Base-by-base conservation (phyloP, 2,113 vertebrate genomes). In the Sorex araneus region DNA sequence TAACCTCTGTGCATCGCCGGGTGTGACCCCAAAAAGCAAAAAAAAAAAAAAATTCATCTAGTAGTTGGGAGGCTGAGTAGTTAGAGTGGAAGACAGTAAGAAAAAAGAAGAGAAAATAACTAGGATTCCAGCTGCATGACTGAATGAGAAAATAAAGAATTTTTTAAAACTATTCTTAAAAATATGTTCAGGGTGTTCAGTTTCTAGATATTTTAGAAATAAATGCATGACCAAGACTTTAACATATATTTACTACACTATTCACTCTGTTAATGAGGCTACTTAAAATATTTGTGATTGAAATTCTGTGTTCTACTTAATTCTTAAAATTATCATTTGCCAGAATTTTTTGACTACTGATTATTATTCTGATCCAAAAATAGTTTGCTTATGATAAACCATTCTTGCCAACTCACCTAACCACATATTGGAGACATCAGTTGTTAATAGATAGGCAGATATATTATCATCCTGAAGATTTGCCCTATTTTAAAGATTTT, bases 401-500 rank as follows among this genome's bases (percentile, higher is more conserved):
- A 75, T 85, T 75, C 60, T 93, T 94, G 75, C 70, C 90, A 93
- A 81, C 34, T 94, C 34, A 85, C 75, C 87, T 90, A 93, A 79
- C 82, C 78, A 85, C 74, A 70, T 93, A 81, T 75, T 93, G 89
- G 43, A 93, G 89, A 74, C 40, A 88, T 81, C 6, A 3, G 9
- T 70, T 82, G 60, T 79, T 69, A 93, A 90, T 84, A 90, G 8
- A 21, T 84, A 84, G 60, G 67, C 64, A 93, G 36, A 84, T 75
- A 82, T 84, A 92, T 94, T 94, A 81, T 89, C 73, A 90, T 94
- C 34, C 85, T 92, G 83, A 82, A 84, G 94, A 64, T 64, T 87
- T 71, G 70, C 23, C 74, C 89, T 90, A 84, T 45, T 36, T 94
- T 82, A 85, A 90, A 75, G 4, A 2, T 45, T 95, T 80, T 60